Conservation (phyloP, 2,888 invertebrate genomes). For the Alloscopus bannaensis region DNA sequence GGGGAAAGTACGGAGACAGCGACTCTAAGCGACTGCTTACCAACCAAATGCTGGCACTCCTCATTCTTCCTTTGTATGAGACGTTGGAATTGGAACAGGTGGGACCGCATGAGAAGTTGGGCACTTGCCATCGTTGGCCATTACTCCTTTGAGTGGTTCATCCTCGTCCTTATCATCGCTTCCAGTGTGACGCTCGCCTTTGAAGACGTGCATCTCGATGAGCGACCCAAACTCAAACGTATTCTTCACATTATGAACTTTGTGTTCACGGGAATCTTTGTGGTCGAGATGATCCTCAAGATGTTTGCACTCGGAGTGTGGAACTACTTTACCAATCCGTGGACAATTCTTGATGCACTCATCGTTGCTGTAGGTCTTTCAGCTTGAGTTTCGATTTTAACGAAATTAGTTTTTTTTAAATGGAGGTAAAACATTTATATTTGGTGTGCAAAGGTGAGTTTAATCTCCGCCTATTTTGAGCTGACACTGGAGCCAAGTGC, state of each 20-base stretch:
- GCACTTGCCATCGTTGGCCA: slow-evolving; percentile 96
- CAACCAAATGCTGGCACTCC: slow-evolving; percentile 66
- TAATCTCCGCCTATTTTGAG: too few species aligned
- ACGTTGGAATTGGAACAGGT: slow-evolving; percentile 87
- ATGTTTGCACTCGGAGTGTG: slow-evolving; percentile 95
- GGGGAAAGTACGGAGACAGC: slow-evolving; percentile 37
- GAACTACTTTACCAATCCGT: slow-evolving; percentile 98
- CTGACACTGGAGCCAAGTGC: too few species aligned
- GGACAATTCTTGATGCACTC: slow-evolving; percentile 99
- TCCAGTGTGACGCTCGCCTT: slow-evolving; percentile 98
- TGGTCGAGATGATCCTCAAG: slow-evolving; percentile 99
- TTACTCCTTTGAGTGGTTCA: slow-evolving; percentile 99
- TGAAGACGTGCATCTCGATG: slow-evolving; percentile 96
- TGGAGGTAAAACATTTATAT: too few species aligned
- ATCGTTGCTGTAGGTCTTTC: slow-evolving; percentile 99
- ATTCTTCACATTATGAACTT: slow-evolving; percentile 97
- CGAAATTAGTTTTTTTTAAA: too few species aligned
- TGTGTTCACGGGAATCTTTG: slow-evolving; percentile 98
- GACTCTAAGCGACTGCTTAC: slow-evolving; percentile 66
- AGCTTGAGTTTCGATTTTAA: too few species aligned
- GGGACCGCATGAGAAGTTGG: slow-evolving; percentile 84
- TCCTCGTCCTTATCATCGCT: slow-evolving; percentile 98
- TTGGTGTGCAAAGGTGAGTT: too few species aligned
- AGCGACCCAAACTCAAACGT: slow-evolving; percentile 92
- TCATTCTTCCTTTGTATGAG: slow-evolving; percentile 75